These are phyloP conservation scores for Acleris literana DNA, from an alignment of 2,888 invertebrate genomes.

Conservation along the genomic window DNA sequence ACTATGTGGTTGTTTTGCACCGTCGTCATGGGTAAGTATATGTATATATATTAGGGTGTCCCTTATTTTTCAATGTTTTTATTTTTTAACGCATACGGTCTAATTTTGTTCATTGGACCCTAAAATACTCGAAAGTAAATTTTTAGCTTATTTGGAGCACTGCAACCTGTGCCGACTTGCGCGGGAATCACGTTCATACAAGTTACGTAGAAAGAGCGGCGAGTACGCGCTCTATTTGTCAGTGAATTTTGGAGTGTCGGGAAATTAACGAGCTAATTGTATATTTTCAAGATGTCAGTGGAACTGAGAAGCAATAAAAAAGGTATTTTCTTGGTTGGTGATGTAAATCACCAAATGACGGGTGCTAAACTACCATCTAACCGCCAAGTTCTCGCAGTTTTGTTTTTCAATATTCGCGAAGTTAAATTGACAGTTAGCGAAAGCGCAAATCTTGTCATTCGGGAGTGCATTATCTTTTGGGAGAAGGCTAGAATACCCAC, in stretches of 20 bases:
- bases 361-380: slow-evolving; percentile 1
- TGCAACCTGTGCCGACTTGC: slow-evolving; percentile 33
- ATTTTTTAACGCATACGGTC: too few species aligned
- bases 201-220: slow-evolving; percentile 30
- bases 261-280: slow-evolving; percentile 6
- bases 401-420: slow-evolving; percentile 67
- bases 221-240: slow-evolving; percentile 2
- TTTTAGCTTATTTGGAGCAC: slow-evolving; percentile 21
- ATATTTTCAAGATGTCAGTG: not conserved
- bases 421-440: slow-evolving; percentile 41
- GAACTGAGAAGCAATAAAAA: slow-evolving; percentile 36
- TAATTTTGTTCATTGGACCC: too few species aligned
- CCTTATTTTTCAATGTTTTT: too few species aligned
- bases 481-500: slow-evolving; percentile 44
- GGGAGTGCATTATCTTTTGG: slow-evolving; percentile 48
- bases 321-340: slow-evolving; percentile 36
- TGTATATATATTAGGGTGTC: too few species aligned
- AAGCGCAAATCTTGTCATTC: slow-evolving; percentile 41
- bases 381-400: too few species aligned
- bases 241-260: not conserved
- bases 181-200: slow-evolving; percentile 36
- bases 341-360: slow-evolving; percentile 35
- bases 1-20: too few species aligned
- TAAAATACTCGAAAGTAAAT: too few species aligned
- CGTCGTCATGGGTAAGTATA: too few species aligned